Conservation (phyloP, 2,888 invertebrate genomes). For the Mesopsocus fuscifrons region DNA sequence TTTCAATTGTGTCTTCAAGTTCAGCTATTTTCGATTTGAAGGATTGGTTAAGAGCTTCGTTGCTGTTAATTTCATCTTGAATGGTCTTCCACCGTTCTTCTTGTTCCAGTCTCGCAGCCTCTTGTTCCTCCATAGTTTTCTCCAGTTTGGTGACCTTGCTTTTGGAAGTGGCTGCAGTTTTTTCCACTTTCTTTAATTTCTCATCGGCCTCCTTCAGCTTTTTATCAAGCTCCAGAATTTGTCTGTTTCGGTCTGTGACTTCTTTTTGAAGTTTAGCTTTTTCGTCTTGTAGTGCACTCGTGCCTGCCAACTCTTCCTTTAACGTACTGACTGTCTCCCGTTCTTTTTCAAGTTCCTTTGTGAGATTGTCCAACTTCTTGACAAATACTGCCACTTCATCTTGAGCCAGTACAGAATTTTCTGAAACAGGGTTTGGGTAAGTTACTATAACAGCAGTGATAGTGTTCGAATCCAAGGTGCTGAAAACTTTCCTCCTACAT, state of each 20-base stretch:
- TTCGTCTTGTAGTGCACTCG: constrained; percentile 31
- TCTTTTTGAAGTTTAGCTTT: constrained; percentile 39
- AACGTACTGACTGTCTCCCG: constrained; percentile 40
- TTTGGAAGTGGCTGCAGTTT: constrained; percentile 32
- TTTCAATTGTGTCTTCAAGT: constrained; percentile 26
- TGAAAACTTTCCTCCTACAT: too few relatives aligned
- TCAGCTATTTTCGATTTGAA: constrained; percentile 34
- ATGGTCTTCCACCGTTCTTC: constrained; percentile 1
- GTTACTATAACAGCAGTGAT: constrained; percentile 16
- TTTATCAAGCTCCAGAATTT: constrained; percentile 41
- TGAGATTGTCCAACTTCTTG: constrained; percentile 42
- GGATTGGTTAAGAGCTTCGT: not conserved
- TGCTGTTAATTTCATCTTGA: constrained; percentile 1
- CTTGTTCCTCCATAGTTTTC: constrained; percentile 26
- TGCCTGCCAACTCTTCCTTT: constrained; percentile 35
- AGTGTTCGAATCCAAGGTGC: constrained; percentile 27
- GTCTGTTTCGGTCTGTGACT: constrained; percentile 40
- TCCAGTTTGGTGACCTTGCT: constrained; percentile 38
- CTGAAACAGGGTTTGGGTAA: not conserved
- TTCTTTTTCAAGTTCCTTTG: constrained; percentile 40
- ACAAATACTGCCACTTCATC: constrained; percentile 33
- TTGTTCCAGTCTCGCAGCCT: constrained; percentile 16
- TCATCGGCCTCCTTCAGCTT: constrained; percentile 47
- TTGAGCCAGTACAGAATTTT: constrained; percentile 20
- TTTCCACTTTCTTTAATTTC: constrained; percentile 39